Evolutionary conservation across 1,140 invertebrate genomes (phyloP), one percentile per base, ranked within the genome.

Genomic region (Reticulitermes speratus): DNA sequence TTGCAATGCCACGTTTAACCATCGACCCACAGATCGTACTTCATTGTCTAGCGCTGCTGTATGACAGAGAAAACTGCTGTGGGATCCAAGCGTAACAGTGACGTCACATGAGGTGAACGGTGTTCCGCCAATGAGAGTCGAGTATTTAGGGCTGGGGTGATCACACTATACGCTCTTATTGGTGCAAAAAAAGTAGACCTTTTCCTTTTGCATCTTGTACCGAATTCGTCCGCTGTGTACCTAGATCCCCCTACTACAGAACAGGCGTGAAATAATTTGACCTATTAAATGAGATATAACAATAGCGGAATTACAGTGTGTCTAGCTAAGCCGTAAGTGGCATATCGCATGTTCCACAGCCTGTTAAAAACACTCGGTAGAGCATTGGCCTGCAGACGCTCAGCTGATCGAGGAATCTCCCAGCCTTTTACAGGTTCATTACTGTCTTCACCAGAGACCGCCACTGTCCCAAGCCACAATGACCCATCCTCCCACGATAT

Each of bases 101-200:
- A 75, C 65, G 65, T 75, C 65, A 75, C 12, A 75, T 75, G 65
- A 75, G 65, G 65, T 75, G 65, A 75, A 75, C n/a, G 25, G n/a
- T n/a, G 65, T 75, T 30, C 25, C 5, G 65, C 65, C 65, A 75
- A 75, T 75, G n/a, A 30, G 65, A 75, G 65, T 2, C 0, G 2
- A 75, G 25, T 12, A 30, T 75, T 30, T 75, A 25, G 65, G n/a
- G 65, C 25, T 75, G n/a, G 65, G 65, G 65, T 30, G 65, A 75
- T 75, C 65, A 75, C 25, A 75, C 65, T 25, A 75, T 75, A 30
- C n/a, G 25, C 65, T 75, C 65, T 75, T 75, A 75, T 75, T 75
- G 65, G 65, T 30, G 65, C 65, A 75, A n/a, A 30, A 69, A 75
- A 25, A 2, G 59, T 65, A 65, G 59, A 65, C 59, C 12, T 65